Evolutionary conservation across 1,140 invertebrate genomes (phyloP).

Genomic region (Panonychus citri): DNA sequence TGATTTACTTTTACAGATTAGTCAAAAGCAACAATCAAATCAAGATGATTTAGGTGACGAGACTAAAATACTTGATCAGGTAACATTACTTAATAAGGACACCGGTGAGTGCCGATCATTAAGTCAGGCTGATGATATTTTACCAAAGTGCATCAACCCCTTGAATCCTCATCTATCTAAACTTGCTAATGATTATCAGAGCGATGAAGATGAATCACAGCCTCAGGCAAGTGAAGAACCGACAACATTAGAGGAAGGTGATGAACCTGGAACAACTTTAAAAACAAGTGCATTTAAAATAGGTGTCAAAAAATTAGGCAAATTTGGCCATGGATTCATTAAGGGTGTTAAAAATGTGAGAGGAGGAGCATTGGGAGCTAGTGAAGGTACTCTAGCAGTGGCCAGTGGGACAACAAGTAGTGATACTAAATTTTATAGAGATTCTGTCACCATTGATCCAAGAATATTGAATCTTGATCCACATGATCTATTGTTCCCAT

Average conservation of each 20-base stretch:
- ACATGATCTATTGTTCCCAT: neutral
- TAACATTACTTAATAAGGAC: conserved; percentile 75
- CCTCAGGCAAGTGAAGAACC: neutral
- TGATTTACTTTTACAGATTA: neutral
- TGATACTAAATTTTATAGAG: neutral
- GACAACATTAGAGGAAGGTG: neutral
- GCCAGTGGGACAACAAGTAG: neutral
- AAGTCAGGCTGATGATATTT: conserved; percentile 65
- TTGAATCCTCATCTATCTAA: conserved; percentile 83
- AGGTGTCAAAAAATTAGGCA: conserved; percentile 4
- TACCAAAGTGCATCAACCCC: conserved; percentile 71
- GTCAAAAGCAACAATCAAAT: neutral
- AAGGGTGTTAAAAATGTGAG: conserved; percentile 3
- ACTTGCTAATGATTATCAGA: conserved; percentile 31
- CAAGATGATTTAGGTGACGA: neutral
- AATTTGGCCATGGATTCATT: conserved; percentile 7
- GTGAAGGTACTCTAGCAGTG: neutral
- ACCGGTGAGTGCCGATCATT: conserved; percentile 69
- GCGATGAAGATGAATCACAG: neutral
- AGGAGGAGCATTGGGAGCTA: neutral
- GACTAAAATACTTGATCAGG: conserved; percentile 66
- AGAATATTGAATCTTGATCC: neutral
- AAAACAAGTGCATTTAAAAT: conserved; percentile 1
- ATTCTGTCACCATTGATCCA: neutral
- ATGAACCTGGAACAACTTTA: neutral